Conservation (phyloP, 2,113 vertebrate genomes). For the Polypterus senegalus region DNA sequence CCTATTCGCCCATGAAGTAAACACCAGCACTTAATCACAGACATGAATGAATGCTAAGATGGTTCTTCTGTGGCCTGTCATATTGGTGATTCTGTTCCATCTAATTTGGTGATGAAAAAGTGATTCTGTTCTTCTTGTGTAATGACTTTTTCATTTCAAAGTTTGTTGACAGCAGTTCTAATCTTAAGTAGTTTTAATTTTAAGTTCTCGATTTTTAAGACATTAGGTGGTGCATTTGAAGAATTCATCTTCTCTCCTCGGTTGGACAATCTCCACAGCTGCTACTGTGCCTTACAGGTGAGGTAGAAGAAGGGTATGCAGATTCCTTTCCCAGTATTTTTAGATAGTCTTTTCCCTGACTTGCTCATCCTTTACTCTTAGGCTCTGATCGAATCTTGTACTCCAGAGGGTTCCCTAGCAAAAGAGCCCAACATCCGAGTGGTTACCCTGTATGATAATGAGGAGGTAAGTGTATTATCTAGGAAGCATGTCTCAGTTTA, state of each 20-base stretch:
- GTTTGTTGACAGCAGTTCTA: too few relatives aligned
- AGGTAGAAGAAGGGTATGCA: constrained; percentile 1
- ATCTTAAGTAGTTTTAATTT: too few relatives aligned
- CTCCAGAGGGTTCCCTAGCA: constrained; percentile 50
- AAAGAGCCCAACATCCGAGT: constrained; percentile 74
- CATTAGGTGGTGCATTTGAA: constrained; percentile 72
- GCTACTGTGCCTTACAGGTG: constrained; percentile 91
- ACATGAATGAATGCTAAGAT: too few relatives aligned
- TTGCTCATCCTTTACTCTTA: constrained; percentile 23
- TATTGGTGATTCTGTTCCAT: too few relatives aligned
- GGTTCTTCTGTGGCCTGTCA: too few relatives aligned
- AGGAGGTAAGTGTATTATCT: constrained; percentile 60
- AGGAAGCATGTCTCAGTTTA: too few relatives aligned
- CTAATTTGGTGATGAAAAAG: too few relatives aligned
- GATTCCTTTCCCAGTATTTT: background rate
- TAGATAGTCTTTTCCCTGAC: background rate
- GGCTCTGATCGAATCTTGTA: constrained; percentile 71
- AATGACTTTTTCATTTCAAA: too few relatives aligned
- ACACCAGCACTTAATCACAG: too few relatives aligned
- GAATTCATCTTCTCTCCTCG: constrained; percentile 93
- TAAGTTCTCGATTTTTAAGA: constrained; percentile 36
- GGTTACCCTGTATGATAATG: constrained; percentile 84
- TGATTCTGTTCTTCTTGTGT: too few relatives aligned
- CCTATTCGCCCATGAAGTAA: too few relatives aligned
- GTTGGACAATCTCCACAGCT: constrained; percentile 95